Evolutionary conservation across 2,888 invertebrate species (phyloP).

Genomic region (Phorcus lineatus): DNA sequence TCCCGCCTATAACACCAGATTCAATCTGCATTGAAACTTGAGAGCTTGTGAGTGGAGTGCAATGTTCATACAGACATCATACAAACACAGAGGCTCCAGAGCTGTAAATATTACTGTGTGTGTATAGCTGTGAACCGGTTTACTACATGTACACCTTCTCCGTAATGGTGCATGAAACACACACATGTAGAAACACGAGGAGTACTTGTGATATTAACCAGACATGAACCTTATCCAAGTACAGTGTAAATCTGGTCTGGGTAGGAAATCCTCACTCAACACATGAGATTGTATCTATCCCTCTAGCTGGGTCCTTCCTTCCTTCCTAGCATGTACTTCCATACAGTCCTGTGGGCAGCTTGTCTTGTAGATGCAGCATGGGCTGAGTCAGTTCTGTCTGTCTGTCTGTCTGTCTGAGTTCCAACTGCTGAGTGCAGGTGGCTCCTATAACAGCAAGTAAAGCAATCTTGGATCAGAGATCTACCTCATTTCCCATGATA

Average conservation of each 20-base stretch:
- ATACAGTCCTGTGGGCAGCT: too few species aligned
- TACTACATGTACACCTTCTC: not conserved
- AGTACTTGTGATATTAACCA: not conserved
- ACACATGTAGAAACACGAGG: not conserved
- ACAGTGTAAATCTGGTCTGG: not conserved
- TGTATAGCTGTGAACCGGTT: not conserved
- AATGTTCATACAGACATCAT: not conserved
- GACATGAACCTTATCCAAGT: not conserved
- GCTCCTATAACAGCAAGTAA: too few species aligned
- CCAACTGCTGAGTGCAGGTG: too few species aligned
- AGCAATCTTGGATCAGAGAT: too few species aligned
- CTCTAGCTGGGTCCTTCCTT: not conserved
- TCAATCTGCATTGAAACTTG: too few species aligned
- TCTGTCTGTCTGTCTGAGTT: too few species aligned
- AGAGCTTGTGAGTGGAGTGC: not conserved
- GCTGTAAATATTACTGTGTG: constrained; percentile 18
- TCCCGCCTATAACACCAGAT: too few species aligned
- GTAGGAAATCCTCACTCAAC: constrained; percentile 15
- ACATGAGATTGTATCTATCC: not conserved
- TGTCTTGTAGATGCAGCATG: too few species aligned
- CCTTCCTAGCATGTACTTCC: not conserved
- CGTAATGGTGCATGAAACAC: not conserved
- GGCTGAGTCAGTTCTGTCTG: too few species aligned
- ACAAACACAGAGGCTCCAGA: constrained; percentile 4
- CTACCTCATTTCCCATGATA: too few species aligned